Evolutionary conservation across 2,113 vertebrate species (phyloP).

Genomic region (Meleagris gallopavo): DNA sequence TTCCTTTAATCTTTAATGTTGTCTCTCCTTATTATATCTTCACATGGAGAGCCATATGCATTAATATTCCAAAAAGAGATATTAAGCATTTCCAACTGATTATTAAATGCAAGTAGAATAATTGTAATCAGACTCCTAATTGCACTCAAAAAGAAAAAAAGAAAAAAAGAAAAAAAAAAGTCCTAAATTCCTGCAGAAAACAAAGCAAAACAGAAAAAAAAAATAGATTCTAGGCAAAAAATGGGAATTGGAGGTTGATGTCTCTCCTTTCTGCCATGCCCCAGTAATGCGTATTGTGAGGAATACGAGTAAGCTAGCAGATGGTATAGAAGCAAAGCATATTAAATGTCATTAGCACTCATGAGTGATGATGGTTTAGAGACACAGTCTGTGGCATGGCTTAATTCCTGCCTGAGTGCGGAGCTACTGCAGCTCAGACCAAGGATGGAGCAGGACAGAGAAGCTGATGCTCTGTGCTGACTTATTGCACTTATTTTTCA

Average conservation of each 20-base stretch:
- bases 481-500: background rate
- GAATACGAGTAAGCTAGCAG: background rate
- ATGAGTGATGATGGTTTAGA: background rate
- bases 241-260: fast-evolving
- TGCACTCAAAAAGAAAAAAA: background rate
- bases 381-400: background rate
- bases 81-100: background rate
- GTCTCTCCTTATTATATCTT: background rate
- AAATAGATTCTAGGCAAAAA: background rate
- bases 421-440: background rate
- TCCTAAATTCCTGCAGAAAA: background rate
- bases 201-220: background rate
- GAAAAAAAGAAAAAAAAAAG: background rate
- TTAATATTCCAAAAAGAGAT: background rate
- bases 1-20: background rate
- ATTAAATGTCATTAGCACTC: background rate
- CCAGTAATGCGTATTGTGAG: fast-evolving
- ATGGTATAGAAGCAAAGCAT: background rate
- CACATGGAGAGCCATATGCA: background rate
- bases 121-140: background rate
- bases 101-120: background rate
- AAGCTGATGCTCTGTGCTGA: background rate
- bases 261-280: background rate
- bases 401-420: background rate
- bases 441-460: background rate